A percentile compares a stretch with the other conserved stretches of the same genome.
Evolutionary conservation across 2,113 vertebrate species (phyloP).

Genomic region (Balaeniceps rex): DNA sequence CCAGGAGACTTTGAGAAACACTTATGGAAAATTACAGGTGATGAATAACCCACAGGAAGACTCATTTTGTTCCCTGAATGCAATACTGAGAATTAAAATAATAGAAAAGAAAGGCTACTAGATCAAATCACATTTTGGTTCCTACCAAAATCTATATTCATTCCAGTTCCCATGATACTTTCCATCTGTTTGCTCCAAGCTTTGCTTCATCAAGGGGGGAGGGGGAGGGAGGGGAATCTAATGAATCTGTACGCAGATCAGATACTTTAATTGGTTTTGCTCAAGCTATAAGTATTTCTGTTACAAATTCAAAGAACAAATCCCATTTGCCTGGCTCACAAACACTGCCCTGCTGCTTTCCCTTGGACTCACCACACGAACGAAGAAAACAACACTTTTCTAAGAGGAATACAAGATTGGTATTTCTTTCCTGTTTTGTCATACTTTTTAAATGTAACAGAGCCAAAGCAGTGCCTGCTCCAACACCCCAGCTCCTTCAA

Average conservation of each 20-base stretch:
- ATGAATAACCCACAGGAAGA: constrained; percentile 61
- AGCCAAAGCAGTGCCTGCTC: not conserved
- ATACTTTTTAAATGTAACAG: not conserved
- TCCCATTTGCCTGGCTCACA: not conserved
- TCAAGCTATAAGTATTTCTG: not conserved
- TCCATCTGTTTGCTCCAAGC: not conserved
- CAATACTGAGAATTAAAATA: constrained; percentile 43
- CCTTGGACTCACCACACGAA: not conserved
- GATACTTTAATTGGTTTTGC: not conserved
- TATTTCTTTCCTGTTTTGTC: not conserved
- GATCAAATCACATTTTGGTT: constrained; percentile 30
- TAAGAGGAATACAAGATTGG: not conserved
- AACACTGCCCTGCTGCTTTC: not conserved
- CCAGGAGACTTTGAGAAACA: constrained; percentile 37
- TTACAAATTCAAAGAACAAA: not conserved
- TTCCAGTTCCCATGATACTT: not conserved
- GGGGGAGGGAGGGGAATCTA: too few relatives aligned
- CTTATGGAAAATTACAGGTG: constrained; percentile 63
- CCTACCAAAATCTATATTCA: not conserved
- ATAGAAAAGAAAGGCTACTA: constrained; percentile 28
- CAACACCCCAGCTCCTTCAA: not conserved
- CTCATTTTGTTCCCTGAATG: constrained; percentile 40
- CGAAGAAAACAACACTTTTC: not conserved
- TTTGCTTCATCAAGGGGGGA: not conserved
- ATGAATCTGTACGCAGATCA: not conserved